Evolutionary conservation across 1,140 invertebrate genomes (phyloP).

Genomic region (Drosophila lacertosa): DNA sequence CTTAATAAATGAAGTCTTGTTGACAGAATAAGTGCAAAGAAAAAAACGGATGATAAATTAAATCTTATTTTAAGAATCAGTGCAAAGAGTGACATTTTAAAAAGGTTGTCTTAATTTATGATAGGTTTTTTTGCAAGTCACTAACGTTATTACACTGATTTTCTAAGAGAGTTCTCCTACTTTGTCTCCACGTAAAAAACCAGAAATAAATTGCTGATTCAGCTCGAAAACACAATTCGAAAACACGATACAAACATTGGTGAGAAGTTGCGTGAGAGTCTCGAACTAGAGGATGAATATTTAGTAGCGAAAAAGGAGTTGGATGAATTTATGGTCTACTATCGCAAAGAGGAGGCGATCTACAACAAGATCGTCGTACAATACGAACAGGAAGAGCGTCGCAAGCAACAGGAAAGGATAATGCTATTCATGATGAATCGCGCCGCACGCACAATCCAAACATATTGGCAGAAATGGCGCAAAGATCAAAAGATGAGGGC

Average conservation of each 20-base stretch:
- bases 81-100: too few species aligned
- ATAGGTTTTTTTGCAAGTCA: too few species aligned
- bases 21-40: too few species aligned
- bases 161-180: too few species aligned
- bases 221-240: conserved; percentile 51
- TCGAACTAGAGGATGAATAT: conserved; percentile 53
- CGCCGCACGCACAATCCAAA: conserved; percentile 60
- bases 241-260: conserved; percentile 45
- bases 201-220: conserved; percentile 58
- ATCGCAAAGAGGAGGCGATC: conserved; percentile 52
- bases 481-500: conserved; percentile 52
- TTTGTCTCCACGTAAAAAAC: too few species aligned
- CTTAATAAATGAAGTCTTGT: too few species aligned
- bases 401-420: conserved; percentile 52
- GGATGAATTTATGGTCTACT: conserved; percentile 57
- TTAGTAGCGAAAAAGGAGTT: conserved; percentile 47
- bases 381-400: conserved; percentile 59
- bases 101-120: too few species aligned
- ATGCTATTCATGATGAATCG: conserved; percentile 74
- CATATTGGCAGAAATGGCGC: conserved; percentile 69
- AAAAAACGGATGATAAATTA: too few species aligned
- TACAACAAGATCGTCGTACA: conserved; percentile 55
- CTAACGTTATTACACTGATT: too few species aligned
- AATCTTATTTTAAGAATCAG: too few species aligned
- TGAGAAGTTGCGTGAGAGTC: conserved; percentile 52